Percentiles rank a stretch among this genome's conserved stretches.
Evolutionary conservation across 2,797 vertebrate genomes (phyloP).

Genomic region (Myoxocephalus aenaeus): DNA sequence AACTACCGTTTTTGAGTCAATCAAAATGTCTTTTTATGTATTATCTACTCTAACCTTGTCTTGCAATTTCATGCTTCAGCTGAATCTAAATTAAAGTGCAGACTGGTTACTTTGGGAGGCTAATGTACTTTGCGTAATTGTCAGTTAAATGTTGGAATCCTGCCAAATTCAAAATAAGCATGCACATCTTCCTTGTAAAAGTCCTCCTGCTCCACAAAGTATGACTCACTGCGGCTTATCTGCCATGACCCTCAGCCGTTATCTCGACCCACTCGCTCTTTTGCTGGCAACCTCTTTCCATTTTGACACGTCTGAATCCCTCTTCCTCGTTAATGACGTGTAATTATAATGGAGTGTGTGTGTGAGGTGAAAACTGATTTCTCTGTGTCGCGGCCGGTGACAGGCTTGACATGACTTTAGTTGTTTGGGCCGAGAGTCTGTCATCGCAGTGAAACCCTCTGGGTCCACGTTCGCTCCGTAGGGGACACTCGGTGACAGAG

Average conservation of each 20-base stretch:
- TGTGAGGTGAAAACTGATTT: constrained; percentile 67
- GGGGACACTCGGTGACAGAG: constrained; percentile 48
- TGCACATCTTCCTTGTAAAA: constrained; percentile 4
- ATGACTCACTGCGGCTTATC: constrained; percentile 42
- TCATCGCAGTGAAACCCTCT: constrained; percentile 38
- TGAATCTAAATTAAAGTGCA: constrained; percentile 58
- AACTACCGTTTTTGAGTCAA: constrained; percentile 34
- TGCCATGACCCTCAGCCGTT: constrained; percentile 39
- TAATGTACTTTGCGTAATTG: constrained; percentile 44
- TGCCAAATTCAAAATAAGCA: constrained; percentile 40
- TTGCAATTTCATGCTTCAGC: constrained; percentile 62
- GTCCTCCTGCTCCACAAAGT: constrained; percentile 16
- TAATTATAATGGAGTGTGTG: constrained; percentile 72
- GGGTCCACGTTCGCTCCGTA: constrained; percentile 26
- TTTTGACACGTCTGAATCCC: constrained; percentile 47
- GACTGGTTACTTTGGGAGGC: constrained; percentile 34
- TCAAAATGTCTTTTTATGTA: constrained; percentile 26
- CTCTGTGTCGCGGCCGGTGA: constrained; percentile 56
- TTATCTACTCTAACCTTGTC: constrained; percentile 52
- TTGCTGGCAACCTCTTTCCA: constrained; percentile 45
- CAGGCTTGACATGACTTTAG: constrained; percentile 61
- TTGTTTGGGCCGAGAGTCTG: constrained; percentile 32
- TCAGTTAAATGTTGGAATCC: constrained; percentile 31
- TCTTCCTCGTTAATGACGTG: constrained; percentile 67
- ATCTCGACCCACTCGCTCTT: constrained; percentile 24